phyloP scores from a whole-genome alignment of 2,888 invertebrate genomes.

The Ectemnius lituratus region DNA sequence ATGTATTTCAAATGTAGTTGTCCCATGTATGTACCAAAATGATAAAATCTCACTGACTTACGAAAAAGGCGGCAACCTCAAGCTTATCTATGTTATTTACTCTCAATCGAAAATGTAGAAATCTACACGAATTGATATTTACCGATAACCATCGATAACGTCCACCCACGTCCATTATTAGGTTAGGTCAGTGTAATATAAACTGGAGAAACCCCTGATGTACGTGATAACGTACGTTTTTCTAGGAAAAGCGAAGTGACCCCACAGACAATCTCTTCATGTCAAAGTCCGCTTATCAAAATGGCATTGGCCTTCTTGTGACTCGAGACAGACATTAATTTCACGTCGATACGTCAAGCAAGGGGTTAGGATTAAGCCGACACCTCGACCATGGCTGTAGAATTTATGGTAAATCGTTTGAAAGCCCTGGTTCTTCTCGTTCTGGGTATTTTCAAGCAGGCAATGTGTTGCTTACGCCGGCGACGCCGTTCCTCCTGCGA shows the following conservation, averaged over 20 bases:
- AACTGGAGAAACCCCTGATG: not conserved
- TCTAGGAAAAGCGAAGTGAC: not conserved
- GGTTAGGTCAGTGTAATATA: conserved; percentile 10
- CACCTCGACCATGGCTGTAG: conserved; percentile 74
- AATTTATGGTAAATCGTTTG: conserved; percentile 79
- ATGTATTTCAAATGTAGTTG: too few relatives aligned
- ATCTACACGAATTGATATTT: conserved; percentile 24
- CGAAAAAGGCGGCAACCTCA: too few relatives aligned
- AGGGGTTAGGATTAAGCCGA: conserved; percentile 44
- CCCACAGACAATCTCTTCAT: not conserved
- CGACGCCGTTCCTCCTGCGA: conserved; percentile 80
- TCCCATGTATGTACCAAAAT: too few relatives aligned
- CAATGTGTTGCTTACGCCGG: conserved; percentile 82
- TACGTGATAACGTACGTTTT: not conserved
- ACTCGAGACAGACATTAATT: conserved; percentile 9
- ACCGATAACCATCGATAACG: conserved; percentile 18
- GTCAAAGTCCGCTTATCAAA: conserved; percentile 7
- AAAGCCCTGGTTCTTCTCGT: conserved; percentile 80
- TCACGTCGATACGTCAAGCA: conserved; percentile 14
- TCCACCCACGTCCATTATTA: conserved; percentile 11
- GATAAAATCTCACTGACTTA: too few relatives aligned
- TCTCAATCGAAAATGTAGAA: too few relatives aligned
- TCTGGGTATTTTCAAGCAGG: conserved; percentile 80
- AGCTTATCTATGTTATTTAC: too few relatives aligned
- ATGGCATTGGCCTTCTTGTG: conserved; percentile 37